Evolutionary conservation across 2,888 invertebrate genomes (phyloP), one percentile per base, ranked within the genome.

Genomic region (Amaurobius ferox): DNA sequence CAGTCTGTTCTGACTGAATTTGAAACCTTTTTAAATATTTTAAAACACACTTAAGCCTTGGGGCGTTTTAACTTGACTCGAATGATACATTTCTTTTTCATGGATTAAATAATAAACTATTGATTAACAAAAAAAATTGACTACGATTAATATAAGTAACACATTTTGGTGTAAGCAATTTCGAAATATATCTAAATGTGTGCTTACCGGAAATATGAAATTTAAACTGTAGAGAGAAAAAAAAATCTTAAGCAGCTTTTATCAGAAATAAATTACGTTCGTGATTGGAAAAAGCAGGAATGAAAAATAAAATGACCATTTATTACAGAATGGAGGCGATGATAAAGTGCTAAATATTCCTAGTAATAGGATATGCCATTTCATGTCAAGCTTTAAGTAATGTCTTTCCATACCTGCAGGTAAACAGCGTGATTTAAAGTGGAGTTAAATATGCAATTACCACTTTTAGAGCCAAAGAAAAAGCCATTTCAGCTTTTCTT

Each of bases 381-480:
- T 23, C 23, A 55, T 23, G 19, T 16, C 35, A 7, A 11, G 35
- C 6, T 35, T 11, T 7, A 2, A 16, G 44, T 44, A 23, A 55
- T 55, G 55, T 23, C 19, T 23, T 23, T n/a, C 11, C 11, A n/a
- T 55, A 6, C 23, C 23, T 23, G 23, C 3, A 23, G 1, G 23
- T 23, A 55, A 55, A 55, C 55, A 55, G 23, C 55, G 23, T 23
- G 11, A 16, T 23, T 55, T 55, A 55, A 23, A 55, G 23, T 55
- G 55, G 55, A 55, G 55, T 55, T 55, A 55, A 55, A 55, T 55
- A 55, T 55, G 55, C 11, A 55, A 55, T 55, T 55, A 55, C 55
- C 55, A 55, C 55, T 23, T 55, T 55, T 55, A 23, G 23, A 55
- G 23, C 3, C 19, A 55, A 55, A 55, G 5, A 55, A 55, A 23